Base-by-base conservation (phyloP, 2,113 vertebrate genomes). In the Dinomys branickii region DNA sequence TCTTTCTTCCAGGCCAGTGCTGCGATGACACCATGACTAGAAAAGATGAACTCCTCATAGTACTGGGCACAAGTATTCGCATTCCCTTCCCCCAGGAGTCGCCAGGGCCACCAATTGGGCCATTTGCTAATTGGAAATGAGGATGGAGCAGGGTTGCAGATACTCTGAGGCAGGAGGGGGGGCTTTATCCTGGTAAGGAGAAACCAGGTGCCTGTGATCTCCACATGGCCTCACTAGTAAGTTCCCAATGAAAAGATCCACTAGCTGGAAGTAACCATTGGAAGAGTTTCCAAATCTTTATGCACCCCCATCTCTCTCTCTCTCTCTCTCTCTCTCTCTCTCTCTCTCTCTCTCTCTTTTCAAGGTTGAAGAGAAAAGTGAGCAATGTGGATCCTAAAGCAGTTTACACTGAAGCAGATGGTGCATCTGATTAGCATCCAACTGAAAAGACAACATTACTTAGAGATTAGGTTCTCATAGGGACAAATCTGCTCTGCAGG, bases 391-490 rank as follows among this genome's bases (percentile, higher is more conserved):
- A 83, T 95, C 86, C 85, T 73, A 61, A 81, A 95, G 92, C 91
- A 97, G 84, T 95, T 87, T 94, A 96, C 63, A 88, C 81, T 83
- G 75, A 96, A 96, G 83, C 94, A 97, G 96, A 96, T 97, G 96
- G 96, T 4, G 33, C 41, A 10, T 93, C 77, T 91, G 94, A 97
- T 91, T 91, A 96, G 93, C 93, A 97, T 82, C 93, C 90, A 91
- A 94, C 95, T 75, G 73, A 96, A 94, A 94, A 95, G 93, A 80
- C 83, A 88, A 69, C 93, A 90, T 81, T 59, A 85, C 94, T 86
- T 56, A 91, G 91, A 96, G 87, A 95, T 96, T 85, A 94, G 80
- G 85, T 59, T 96, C 93, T 96, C 61, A 20, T 0, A 80, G 89
- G 80, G 52, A 96, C 80, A 87, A 67, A 94, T 91, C 71, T 90